A percentile compares a stretch with the other conserved stretches of the same genome.
Conservation (phyloP, 2,888 invertebrate species). For the Sisyra nigra region DNA sequence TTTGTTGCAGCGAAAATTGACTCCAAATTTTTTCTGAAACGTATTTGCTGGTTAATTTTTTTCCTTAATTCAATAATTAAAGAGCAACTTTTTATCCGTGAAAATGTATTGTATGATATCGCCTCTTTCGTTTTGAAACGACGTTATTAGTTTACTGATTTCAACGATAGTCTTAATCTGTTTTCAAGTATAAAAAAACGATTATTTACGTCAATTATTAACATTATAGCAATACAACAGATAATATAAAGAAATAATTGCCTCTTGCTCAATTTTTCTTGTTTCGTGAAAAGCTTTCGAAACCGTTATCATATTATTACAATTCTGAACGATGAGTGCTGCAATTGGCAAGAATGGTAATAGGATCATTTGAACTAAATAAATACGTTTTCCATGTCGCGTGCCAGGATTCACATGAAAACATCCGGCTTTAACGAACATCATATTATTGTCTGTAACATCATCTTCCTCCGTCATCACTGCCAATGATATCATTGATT, state of each 20-base stretch:
- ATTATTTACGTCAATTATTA: too few species aligned
- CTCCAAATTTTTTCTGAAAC: too few species aligned
- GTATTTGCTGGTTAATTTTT: neutral
- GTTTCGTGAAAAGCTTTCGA: slow-evolving; percentile 1
- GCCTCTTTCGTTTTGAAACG: neutral
- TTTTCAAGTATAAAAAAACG: too few species aligned
- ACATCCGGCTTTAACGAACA: neutral
- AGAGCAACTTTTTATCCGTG: neutral
- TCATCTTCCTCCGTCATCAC: too few species aligned
- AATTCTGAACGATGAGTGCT: neutral
- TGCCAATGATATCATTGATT: too few species aligned
- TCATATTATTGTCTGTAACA: too few species aligned
- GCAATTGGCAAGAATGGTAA: slow-evolving; percentile 1
- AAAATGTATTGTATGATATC: neutral
- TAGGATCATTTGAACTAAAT: neutral
- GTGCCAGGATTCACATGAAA: slow-evolving; percentile 1
- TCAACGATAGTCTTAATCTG: neutral
- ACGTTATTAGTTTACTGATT: neutral
- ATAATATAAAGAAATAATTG: neutral
- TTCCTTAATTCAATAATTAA: neutral
- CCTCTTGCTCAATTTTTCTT: neutral
- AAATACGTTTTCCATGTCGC: slow-evolving; percentile 1
- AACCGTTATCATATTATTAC: neutral
- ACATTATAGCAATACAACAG: too few species aligned
- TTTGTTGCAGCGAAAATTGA: too few species aligned